phyloP scores from a whole-genome alignment of 1,140 invertebrate species.

The Aphelinus atriplicis region DNA sequence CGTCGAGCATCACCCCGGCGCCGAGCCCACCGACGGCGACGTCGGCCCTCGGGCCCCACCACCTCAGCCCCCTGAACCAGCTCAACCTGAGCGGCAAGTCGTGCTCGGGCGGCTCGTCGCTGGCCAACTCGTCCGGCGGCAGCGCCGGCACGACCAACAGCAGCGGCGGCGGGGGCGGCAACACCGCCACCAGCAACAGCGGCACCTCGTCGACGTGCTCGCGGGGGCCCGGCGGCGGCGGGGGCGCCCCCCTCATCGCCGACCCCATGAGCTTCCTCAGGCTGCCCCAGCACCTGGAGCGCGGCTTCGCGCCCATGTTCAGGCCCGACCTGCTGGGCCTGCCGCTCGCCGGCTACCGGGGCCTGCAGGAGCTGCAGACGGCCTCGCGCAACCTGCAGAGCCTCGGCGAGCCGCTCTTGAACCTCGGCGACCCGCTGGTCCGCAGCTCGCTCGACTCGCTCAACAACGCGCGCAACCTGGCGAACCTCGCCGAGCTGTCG shows the following conservation, averaged over 20 bases:
- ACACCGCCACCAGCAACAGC: slow-evolving; percentile 55
- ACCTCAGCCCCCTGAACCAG: slow-evolving; percentile 62
- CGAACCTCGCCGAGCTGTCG: slow-evolving; percentile 61
- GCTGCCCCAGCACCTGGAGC: slow-evolving; percentile 61
- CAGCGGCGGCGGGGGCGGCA: slow-evolving; percentile 50
- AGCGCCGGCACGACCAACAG: slow-evolving; percentile 57
- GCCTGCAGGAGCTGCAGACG: slow-evolving; percentile 64
- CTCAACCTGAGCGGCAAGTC: slow-evolving; percentile 63
- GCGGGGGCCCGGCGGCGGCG: slow-evolving; percentile 39
- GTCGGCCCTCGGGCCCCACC: slow-evolving; percentile 56
- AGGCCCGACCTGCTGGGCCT: slow-evolving; percentile 63
- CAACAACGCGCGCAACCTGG: slow-evolving; percentile 63
- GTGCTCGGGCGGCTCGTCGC: slow-evolving; percentile 60
- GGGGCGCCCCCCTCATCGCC: slow-evolving; percentile 66
- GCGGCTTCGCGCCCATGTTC: slow-evolving; percentile 64
- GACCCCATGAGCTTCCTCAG: slow-evolving; percentile 67
- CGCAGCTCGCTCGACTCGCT: slow-evolving; percentile 61
- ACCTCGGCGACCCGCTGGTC: slow-evolving; percentile 62
- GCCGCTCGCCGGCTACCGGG: slow-evolving; percentile 61
- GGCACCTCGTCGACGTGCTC: slow-evolving; percentile 44
- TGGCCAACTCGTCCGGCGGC: slow-evolving; percentile 58
- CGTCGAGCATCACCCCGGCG: slow-evolving; percentile 62
- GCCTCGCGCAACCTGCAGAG: slow-evolving; percentile 63
- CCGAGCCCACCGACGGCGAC: slow-evolving; percentile 63
- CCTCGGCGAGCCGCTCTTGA: slow-evolving; percentile 66